Evolutionary conservation across 2,113 vertebrate genomes (phyloP).

Genomic region (Pelvicachromis taeniatus): DNA sequence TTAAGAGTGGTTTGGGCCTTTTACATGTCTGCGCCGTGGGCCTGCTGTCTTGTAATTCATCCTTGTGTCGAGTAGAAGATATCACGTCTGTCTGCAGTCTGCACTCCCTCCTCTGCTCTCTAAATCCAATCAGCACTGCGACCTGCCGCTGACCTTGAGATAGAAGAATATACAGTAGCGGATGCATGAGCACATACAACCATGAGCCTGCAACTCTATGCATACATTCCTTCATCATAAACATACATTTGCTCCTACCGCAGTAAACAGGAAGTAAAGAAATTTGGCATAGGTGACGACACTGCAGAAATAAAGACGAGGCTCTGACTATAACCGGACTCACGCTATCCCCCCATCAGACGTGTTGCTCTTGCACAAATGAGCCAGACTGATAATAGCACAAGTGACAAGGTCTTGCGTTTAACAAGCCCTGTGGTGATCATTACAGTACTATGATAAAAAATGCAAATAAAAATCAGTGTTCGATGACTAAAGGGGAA

Average conservation of each 20-base stretch:
- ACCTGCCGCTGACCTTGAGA: constrained; percentile 62
- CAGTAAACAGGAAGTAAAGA: background rate
- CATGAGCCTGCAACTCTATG: background rate
- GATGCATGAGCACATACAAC: constrained; percentile 15
- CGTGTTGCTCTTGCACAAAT: background rate
- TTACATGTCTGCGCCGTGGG: background rate
- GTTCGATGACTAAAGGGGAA: constrained; percentile 16
- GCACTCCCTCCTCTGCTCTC: constrained; percentile 22
- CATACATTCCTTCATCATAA: constrained; percentile 19
- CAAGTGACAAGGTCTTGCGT: constrained; percentile 15
- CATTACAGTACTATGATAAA: constrained; percentile 27
- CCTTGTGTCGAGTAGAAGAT: constrained; percentile 3
- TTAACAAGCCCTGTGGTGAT: constrained; percentile 36
- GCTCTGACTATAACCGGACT: background rate
- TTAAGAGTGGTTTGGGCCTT: background rate
- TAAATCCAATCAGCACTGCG: constrained; percentile 59
- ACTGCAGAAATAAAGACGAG: background rate
- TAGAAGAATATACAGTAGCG: constrained; percentile 32
- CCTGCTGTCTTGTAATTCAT: background rate
- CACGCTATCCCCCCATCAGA: background rate
- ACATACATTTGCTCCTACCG: background rate
- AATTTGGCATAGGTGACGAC: background rate
- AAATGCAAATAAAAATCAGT: constrained; percentile 58
- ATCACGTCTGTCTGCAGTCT: constrained; percentile 41
- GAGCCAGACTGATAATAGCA: background rate